These are phyloP conservation scores for Clarias laeviceps DNA, from an alignment of 2,797 vertebrate species.

Conservation along the genomic window DNA sequence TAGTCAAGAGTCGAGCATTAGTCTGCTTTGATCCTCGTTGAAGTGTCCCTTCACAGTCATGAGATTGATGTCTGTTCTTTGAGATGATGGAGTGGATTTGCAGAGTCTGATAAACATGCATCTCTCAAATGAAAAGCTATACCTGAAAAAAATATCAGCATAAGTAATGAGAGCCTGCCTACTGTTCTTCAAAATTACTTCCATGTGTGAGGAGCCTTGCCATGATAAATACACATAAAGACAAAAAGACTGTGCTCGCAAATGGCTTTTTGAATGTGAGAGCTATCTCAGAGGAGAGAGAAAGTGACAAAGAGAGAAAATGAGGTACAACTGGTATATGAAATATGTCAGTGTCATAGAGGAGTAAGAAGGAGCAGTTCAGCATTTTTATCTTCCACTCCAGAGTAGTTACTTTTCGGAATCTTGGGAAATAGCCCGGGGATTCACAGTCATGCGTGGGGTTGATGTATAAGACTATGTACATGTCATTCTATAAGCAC, in stretches of 20 bases:
- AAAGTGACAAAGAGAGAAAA: background rate
- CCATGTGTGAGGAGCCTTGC: conserved; percentile 15
- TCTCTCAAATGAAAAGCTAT: conserved; percentile 36
- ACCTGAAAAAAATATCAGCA: conserved; percentile 32
- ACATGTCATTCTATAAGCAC: background rate
- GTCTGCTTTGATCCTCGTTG: conserved; percentile 49
- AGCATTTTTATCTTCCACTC: background rate
- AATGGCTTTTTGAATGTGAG: conserved; percentile 35
- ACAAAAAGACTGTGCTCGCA: conserved; percentile 23
- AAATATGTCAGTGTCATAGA: conserved; percentile 24
- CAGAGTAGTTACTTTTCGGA: background rate
- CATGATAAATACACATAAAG: conserved; percentile 8
- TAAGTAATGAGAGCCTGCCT: conserved; percentile 40
- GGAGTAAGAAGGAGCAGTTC: conserved; percentile 15
- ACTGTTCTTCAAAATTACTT: conserved; percentile 23
- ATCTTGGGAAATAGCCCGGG: background rate
- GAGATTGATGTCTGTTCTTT: conserved; percentile 45
- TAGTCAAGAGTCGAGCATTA: conserved; percentile 39
- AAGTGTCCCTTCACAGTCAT: conserved; percentile 35
- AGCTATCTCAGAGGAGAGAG: conserved; percentile 9
- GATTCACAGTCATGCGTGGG: background rate
- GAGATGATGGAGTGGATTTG: conserved; percentile 39
- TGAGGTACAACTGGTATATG: background rate
- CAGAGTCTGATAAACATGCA: conserved; percentile 39
- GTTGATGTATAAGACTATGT: background rate